Conservation (phyloP, 2,797 vertebrate genomes). For the Rhincodon typus region DNA sequence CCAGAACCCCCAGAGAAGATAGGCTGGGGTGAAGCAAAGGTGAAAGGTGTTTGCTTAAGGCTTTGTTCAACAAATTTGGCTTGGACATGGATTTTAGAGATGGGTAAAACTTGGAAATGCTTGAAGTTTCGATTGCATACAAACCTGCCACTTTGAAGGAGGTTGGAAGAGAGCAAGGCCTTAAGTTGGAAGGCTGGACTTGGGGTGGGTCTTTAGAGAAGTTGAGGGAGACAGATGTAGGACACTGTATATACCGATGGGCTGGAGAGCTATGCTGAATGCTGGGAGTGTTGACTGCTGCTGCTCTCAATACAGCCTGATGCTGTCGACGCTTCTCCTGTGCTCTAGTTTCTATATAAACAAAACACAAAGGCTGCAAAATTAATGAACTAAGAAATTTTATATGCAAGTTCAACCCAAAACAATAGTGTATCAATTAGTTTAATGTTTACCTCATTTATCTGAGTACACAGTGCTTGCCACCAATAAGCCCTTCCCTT, state of each 20-base stretch:
- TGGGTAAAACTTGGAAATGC: conserved; percentile 58
- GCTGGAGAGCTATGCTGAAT: conserved; percentile 55
- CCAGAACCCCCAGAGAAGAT: conserved; percentile 45
- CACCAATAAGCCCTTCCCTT: background rate
- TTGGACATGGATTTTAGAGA: conserved; percentile 54
- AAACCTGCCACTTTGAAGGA: conserved; percentile 76
- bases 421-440: background rate
- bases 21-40: conserved; percentile 56
- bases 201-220: conserved; percentile 52
- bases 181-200: conserved; percentile 53
- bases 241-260: conserved; percentile 48
- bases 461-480: background rate
- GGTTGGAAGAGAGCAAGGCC: conserved; percentile 61
- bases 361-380: conserved; percentile 44
- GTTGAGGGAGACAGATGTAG: conserved; percentile 49
- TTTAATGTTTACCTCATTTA: background rate
- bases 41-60: conserved; percentile 48
- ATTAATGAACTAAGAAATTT: conserved; percentile 17
- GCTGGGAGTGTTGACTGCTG: conserved; percentile 50
- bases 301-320: conserved; percentile 63
- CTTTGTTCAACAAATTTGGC: conserved; percentile 48
- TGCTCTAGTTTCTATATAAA: conserved; percentile 64
- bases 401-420: background rate
- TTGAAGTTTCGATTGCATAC: conserved; percentile 61
- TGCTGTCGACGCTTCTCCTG: conserved; percentile 74